These are phyloP conservation scores for Saccopteryx leptura DNA, from an alignment of 2,113 vertebrate species.

Conservation along the genomic window DNA sequence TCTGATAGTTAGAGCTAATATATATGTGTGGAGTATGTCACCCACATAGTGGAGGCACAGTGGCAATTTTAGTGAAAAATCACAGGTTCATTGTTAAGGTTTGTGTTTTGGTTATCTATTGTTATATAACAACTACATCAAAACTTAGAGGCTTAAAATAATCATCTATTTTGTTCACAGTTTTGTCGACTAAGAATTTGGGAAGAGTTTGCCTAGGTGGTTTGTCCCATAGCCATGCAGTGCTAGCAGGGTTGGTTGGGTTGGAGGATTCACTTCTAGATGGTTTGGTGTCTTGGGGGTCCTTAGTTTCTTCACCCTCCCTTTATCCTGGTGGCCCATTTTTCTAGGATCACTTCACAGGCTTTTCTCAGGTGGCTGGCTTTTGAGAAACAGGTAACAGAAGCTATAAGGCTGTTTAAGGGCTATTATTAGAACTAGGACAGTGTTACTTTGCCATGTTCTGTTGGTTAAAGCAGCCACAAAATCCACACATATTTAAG, in stretches of 20 bases:
- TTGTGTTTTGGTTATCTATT: conserved; percentile 24
- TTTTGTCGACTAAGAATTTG: conserved; percentile 55
- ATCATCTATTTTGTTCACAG: conserved; percentile 25
- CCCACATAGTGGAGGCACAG: not conserved
- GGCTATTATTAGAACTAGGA: not conserved
- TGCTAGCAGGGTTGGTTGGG: not conserved
- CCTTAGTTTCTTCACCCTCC: not conserved
- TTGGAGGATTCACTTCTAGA: not conserved
- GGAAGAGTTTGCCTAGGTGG: not conserved
- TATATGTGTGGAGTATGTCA: not conserved
- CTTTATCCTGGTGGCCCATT: not conserved
- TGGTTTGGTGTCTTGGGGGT: not conserved
- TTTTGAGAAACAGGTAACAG: not conserved
- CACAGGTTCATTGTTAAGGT: conserved; percentile 18
- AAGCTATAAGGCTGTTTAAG: not conserved
- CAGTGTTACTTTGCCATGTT: not conserved
- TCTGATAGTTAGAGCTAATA: conserved; percentile 35
- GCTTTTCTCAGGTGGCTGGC: not conserved
- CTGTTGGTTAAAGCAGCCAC: not conserved
- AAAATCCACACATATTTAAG: conserved; percentile 12
- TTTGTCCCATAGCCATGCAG: not conserved
- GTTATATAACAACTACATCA: not conserved
- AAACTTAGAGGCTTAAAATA: conserved; percentile 34
- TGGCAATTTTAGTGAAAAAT: conserved; percentile 47
- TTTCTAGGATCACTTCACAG: not conserved